Evolutionary conservation across 2,797 vertebrate genomes (phyloP), one percentile per base, ranked within the genome.

Genomic region (Toxotes lorentzi): DNA sequence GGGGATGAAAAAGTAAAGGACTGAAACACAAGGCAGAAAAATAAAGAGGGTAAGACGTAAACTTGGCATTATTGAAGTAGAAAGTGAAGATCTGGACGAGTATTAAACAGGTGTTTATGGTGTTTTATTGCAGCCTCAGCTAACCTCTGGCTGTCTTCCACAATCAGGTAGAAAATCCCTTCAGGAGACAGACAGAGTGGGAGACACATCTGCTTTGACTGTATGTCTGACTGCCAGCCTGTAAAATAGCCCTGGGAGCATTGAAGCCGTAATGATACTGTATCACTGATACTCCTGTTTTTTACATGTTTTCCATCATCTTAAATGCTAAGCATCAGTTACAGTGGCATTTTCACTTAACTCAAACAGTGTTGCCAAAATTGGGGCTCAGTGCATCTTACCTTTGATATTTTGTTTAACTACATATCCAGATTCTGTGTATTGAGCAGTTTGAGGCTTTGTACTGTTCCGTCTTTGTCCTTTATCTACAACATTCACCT

Each of bases 161-260:
- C 14, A 12, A 24, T 34, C 43, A 75, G 54, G 54, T 67, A 70
- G 56, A 71, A 60, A 71, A 65, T 65, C 53, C 35, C 30, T 11
- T 45, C 43, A 9, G 60, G 4, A 51, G 27, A 56, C n/a, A 30
- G 35, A 59, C 23, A 48, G 53, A 63, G 24, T 19, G 19, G 45
- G 45, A 19, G 45, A 2, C 43, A 45, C 53, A 58, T 48, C 53
- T 70, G 58, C 50, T 56, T 30, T 17, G 43, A 54, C 43, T 77
- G 40, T 56, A 56, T 30, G 41, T 16, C 13, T 11, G 56, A 35
- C 38, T 68, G 43, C 24, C 4, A 75, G 35, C 34, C 59, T 41
- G 23, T 48, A 62, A 62, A 47, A 35, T 43, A 54, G 19, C 21
- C 48, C 58, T 32, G 60, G 24, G 27, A 47, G 56, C 11, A 40